phyloP scores from a whole-genome alignment of 1,140 invertebrate species.

The Sarcophaga peregrina region DNA sequence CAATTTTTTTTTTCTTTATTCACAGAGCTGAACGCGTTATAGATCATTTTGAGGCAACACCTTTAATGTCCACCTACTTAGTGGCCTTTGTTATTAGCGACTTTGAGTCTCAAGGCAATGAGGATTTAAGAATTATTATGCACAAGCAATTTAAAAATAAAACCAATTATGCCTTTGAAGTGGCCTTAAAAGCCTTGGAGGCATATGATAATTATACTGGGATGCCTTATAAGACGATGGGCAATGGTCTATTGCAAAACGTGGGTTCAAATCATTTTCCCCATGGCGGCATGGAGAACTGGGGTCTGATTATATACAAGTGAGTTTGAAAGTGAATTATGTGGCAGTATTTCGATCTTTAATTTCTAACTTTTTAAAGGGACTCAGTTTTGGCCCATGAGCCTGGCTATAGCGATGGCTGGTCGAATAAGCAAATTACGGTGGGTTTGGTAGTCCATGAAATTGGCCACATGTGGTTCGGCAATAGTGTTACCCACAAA shows the following conservation, averaged over 20 bases:
- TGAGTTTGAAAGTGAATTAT: slow-evolving; percentile 53
- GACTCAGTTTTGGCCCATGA: slow-evolving; percentile 51
- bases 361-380: slow-evolving; percentile 44
- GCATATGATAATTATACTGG: slow-evolving; percentile 68
- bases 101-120: slow-evolving; percentile 68
- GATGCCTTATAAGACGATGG: slow-evolving; percentile 61
- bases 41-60: slow-evolving; percentile 67
- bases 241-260: slow-evolving; percentile 71
- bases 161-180: slow-evolving; percentile 69
- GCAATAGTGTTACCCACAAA: slow-evolving; percentile 74
- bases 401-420: slow-evolving; percentile 54
- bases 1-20: not conserved
- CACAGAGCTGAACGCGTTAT: slow-evolving; percentile 48
- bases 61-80: slow-evolving; percentile 82
- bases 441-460: slow-evolving; percentile 70
- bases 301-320: slow-evolving; percentile 79
- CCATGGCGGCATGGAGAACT: slow-evolving; percentile 86
- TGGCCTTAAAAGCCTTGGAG: slow-evolving; percentile 68
- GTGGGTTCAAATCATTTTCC: slow-evolving; percentile 81
- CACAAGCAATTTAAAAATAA: slow-evolving; percentile 74
- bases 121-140: slow-evolving; percentile 71
- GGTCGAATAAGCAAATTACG: slow-evolving; percentile 65
- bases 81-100: slow-evolving; percentile 80
- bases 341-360: slow-evolving; percentile 10
- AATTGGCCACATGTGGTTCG: slow-evolving; percentile 77